Conservation (phyloP, 2,113 vertebrate genomes). For the Calidris pygmaea region DNA sequence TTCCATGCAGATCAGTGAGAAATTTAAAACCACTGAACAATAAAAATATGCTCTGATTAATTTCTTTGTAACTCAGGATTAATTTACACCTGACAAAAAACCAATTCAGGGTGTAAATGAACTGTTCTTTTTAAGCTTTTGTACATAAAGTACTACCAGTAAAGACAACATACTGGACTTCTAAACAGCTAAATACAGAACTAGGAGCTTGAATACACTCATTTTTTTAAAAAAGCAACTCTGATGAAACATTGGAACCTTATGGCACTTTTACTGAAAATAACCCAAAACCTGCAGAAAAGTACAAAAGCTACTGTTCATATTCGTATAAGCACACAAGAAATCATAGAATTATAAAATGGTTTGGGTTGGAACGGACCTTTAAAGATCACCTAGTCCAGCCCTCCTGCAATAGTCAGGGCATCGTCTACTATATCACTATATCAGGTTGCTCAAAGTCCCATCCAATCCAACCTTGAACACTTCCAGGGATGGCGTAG, state of each 20-base stretch:
- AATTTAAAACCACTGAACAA: not conserved
- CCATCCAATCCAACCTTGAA: not conserved
- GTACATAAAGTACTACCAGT: not conserved
- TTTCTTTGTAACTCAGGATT: not conserved
- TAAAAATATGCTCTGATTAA: not conserved
- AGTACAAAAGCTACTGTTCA: not conserved
- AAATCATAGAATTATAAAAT: not conserved
- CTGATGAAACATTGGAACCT: not conserved
- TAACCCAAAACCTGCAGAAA: not conserved
- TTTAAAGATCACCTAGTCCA: not conserved
- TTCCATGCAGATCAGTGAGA: not conserved
- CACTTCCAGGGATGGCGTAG: fast-evolving
- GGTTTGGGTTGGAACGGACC: not conserved
- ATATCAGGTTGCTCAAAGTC: not conserved
- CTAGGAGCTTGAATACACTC: not conserved
- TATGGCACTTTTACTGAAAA: not conserved
- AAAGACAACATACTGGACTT: not conserved
- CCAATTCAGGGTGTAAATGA: not conserved
- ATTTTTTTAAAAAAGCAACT: fast-evolving
- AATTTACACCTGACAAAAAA: not conserved
- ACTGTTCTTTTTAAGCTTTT: not conserved
- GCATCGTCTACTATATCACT: not conserved
- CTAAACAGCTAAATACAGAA: not conserved
- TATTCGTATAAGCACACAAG: not conserved
- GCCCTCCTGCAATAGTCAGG: not conserved